These are phyloP conservation scores for Netelia fuscicornis DNA, from an alignment of 2,888 invertebrate species.

Conservation along the genomic window DNA sequence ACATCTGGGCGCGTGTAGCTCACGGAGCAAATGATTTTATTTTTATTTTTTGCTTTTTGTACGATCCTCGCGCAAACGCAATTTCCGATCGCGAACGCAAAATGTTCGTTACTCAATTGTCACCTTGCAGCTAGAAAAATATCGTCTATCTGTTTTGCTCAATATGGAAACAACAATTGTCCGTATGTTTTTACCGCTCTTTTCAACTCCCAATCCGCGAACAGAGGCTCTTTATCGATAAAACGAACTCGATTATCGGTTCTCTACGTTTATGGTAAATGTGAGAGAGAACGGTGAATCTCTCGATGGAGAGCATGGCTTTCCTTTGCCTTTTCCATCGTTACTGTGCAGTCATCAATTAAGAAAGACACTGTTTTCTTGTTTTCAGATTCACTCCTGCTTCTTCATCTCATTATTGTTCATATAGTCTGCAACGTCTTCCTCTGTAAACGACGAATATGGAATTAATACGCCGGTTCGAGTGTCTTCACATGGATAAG, in stretches of 20 bases:
- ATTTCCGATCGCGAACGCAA: conserved; percentile 9
- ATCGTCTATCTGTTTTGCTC: conserved; percentile 74
- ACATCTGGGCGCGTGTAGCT: conserved; percentile 25
- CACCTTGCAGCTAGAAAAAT: conserved; percentile 78
- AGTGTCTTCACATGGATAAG: background rate
- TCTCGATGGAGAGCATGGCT: conserved; percentile 12
- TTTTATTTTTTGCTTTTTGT: conserved; percentile 23
- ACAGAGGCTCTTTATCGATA: conserved; percentile 1
- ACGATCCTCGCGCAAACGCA: conserved; percentile 5
- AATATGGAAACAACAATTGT: conserved; percentile 62
- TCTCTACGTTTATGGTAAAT: conserved; percentile 32
- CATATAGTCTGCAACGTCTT: conserved; percentile 73
- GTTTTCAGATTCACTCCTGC: conserved; percentile 41
- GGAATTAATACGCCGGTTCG: conserved; percentile 9
- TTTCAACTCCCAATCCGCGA: background rate
- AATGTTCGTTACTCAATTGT: conserved; percentile 43
- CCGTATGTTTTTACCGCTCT: conserved; percentile 26
- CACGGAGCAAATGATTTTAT: conserved; percentile 10
- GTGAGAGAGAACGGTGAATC: conserved; percentile 3
- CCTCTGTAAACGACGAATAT: conserved; percentile 73
- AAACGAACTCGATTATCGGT: conserved; percentile 34
- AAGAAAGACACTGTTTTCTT: conserved; percentile 20
- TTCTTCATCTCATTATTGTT: conserved; percentile 69
- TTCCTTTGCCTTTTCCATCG: conserved; percentile 2
- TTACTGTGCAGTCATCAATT: conserved; percentile 5